These are phyloP conservation scores for Sinelater perroti DNA, from an alignment of 2,888 invertebrate genomes.

Conservation along the genomic window DNA sequence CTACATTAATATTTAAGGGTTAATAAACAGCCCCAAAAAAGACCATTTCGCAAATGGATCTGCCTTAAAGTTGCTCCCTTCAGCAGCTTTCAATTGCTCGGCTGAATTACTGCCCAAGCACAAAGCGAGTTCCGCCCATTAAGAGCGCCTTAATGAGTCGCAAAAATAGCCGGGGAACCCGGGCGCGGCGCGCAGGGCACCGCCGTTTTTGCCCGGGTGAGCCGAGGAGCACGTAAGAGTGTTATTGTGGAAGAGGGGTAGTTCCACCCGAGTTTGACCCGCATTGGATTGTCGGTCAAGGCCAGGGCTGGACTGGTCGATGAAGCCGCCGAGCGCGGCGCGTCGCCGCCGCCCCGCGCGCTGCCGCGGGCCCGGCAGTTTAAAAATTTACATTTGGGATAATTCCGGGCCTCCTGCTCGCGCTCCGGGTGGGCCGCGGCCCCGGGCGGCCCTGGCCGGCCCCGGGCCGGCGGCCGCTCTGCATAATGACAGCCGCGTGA, in stretches of 20 bases:
- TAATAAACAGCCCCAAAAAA: too few relatives aligned
- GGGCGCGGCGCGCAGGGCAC: constrained; percentile 21
- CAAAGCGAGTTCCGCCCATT: too few relatives aligned
- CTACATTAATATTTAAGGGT: too few relatives aligned
- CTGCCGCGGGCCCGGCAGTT: constrained; percentile 30
- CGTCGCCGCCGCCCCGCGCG: constrained; percentile 37
- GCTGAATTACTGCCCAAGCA: too few relatives aligned
- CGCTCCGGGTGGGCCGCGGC: too few relatives aligned
- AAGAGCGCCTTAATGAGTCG: background rate
- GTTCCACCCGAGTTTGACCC: constrained; percentile 52
- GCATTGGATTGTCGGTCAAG: constrained; percentile 56
- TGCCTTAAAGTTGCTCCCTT: too few relatives aligned
- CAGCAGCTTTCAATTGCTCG: too few relatives aligned
- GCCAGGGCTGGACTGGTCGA: constrained; percentile 59
- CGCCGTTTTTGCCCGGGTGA: constrained; percentile 31
- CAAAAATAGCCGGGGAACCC: background rate
- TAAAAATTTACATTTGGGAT: constrained; percentile 28
- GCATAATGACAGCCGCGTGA: background rate
- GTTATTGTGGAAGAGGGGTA: constrained; percentile 35
- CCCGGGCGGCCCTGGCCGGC: too few relatives aligned
- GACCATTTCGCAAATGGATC: too few relatives aligned
- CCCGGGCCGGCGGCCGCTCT: too few relatives aligned
- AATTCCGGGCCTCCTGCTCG: too few relatives aligned
- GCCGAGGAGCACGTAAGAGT: constrained; percentile 31
- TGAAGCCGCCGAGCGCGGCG: constrained; percentile 52